Percentiles rank a stretch among this genome's conserved stretches.
These are phyloP conservation scores for Tridacna gigas DNA, from an alignment of 2,888 invertebrate species.

Conservation along the genomic window DNA sequence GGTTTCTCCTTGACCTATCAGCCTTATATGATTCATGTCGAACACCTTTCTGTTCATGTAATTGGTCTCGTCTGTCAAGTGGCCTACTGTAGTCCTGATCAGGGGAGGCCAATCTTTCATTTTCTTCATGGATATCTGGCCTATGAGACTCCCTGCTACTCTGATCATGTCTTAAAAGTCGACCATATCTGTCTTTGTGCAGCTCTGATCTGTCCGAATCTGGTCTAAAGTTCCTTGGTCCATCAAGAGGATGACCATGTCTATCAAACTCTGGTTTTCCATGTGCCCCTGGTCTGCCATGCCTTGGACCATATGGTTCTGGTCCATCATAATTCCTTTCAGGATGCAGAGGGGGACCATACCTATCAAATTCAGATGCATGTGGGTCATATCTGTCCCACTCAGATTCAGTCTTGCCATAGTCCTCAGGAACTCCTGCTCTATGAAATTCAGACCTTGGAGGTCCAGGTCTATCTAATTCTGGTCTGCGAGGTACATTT, in stretches of 20 bases:
- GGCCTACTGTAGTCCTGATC: neutral
- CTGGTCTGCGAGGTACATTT: neutral
- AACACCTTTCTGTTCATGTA: neutral
- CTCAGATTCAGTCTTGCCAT: neutral
- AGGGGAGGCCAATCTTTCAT: neutral
- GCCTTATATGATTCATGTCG: neutral
- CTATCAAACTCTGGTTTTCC: slow-evolving; percentile 1
- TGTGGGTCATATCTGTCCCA: neutral
- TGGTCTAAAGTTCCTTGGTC: neutral
- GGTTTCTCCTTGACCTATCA: neutral
- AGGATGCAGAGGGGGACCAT: neutral
- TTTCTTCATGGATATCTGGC: neutral
- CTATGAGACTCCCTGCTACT: slow-evolving; percentile 4
- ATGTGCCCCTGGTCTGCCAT: neutral
- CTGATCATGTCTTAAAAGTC: neutral
- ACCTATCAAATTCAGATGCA: slow-evolving; percentile 2
- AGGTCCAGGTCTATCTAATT: slow-evolving; percentile 22
- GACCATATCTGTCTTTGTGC: neutral
- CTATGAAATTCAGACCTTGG: slow-evolving; percentile 4
- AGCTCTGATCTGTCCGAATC: neutral
- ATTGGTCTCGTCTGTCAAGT: neutral
- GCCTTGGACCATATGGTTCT: neutral
- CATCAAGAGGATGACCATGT: slow-evolving; percentile 17
- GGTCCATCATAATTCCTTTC: neutral
- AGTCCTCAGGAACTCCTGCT: neutral